Evolutionary conservation across 2,113 vertebrate species (phyloP).

Genomic region (Myrmophylax atrothorax): DNA sequence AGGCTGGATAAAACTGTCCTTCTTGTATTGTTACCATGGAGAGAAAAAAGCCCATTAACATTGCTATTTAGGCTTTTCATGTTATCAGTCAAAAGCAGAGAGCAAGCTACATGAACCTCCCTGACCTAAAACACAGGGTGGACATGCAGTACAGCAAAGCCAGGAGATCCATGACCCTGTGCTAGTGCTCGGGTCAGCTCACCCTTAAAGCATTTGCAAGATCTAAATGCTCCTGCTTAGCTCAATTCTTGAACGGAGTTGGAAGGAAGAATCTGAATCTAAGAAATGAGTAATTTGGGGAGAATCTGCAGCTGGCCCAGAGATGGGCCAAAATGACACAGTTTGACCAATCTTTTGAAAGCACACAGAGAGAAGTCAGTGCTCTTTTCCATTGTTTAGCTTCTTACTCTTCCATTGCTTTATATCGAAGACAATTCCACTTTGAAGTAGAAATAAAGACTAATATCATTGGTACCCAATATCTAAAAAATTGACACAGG

Average conservation of each 20-base stretch:
- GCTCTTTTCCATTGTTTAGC: neutral
- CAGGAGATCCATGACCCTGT: neutral
- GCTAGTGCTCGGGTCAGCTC: neutral
- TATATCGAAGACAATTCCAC: neutral
- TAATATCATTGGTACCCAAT: neutral
- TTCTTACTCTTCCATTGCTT: neutral
- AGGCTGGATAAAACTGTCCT: neutral
- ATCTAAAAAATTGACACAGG: neutral
- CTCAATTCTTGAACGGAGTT: neutral
- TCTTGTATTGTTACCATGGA: conserved; percentile 23
- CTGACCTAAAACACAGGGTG: neutral
- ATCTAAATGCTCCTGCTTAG: neutral
- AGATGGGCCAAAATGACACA: neutral
- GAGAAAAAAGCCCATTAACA: neutral
- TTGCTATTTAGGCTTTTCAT: conserved; percentile 7
- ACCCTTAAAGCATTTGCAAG: neutral
- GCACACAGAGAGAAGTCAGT: neutral
- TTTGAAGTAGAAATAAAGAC: conserved; percentile 1
- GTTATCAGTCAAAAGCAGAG: neutral
- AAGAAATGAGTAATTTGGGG: neutral
- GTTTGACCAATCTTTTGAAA: neutral
- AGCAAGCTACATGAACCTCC: neutral
- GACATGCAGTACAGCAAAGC: neutral
- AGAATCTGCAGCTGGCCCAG: neutral
- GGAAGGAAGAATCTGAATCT: neutral